Percentiles rank a stretch among this genome's conserved stretches.
Evolutionary conservation across 2,113 vertebrate genomes (phyloP).

Genomic region (Odontophorus gujanensis): DNA sequence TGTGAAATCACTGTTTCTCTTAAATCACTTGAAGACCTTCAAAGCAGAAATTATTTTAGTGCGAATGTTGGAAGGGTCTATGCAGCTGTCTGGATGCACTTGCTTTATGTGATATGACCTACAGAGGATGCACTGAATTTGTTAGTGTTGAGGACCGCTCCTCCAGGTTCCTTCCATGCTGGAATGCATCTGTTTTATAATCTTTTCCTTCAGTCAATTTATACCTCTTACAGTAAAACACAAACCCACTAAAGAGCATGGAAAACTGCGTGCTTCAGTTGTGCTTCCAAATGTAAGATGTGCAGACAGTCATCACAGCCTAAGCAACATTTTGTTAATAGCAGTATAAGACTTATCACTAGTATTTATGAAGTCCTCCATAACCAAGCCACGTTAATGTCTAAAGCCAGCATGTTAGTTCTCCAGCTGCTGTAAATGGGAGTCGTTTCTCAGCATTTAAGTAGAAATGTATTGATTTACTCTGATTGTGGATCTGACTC

Average conservation of each 20-base stretch:
- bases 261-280: background rate
- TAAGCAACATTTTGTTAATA: constrained; percentile 7
- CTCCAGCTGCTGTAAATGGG: constrained; percentile 4
- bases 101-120: background rate
- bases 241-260: background rate
- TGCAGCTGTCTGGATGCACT: background rate
- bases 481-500: constrained; percentile 26
- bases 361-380: constrained; percentile 16
- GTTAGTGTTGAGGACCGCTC: background rate
- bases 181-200: background rate
- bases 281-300: background rate
- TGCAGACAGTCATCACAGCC: background rate
- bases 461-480: constrained; percentile 27
- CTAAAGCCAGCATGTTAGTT: constrained; percentile 9
- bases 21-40: constrained; percentile 30
- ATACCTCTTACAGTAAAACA: background rate
- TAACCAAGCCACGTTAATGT: background rate
- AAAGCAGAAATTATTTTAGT: background rate
- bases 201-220: background rate
- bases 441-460: background rate
- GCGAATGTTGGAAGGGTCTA: background rate
- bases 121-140: background rate
- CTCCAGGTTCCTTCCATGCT: background rate
- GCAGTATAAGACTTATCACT: background rate
- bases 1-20: background rate